Conservation (phyloP, 2,797 vertebrate species). For the Characodon lateralis region DNA sequence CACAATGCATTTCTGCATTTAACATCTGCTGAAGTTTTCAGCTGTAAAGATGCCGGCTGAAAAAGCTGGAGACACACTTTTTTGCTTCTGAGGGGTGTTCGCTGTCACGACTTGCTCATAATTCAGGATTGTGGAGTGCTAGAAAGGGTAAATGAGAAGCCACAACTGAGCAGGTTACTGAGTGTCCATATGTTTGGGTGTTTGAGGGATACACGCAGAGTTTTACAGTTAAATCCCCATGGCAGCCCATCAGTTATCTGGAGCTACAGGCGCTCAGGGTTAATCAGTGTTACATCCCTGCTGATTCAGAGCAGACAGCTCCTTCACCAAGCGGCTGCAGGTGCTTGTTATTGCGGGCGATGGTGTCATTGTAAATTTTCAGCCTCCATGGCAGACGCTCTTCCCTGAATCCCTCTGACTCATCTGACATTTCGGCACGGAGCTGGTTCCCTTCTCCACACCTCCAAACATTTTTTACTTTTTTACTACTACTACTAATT, state of each 20-base stretch:
- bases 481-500: slow-evolving; percentile 10
- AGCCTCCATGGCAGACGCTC: slow-evolving; percentile 58
- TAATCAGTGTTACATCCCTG: slow-evolving; percentile 67
- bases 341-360: slow-evolving; percentile 61
- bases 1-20: not conserved
- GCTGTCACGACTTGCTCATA: slow-evolving; percentile 36
- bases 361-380: slow-evolving; percentile 68
- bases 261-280: slow-evolving; percentile 62
- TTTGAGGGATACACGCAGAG: slow-evolving; percentile 41
- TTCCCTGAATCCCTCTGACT: slow-evolving; percentile 75
- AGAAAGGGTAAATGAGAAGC: slow-evolving; percentile 42
- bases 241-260: slow-evolving; percentile 54
- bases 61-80: not conserved
- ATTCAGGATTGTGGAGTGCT: slow-evolving; percentile 16
- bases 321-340: slow-evolving; percentile 63
- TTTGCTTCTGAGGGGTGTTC: slow-evolving; percentile 51
- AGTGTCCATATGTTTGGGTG: not conserved
- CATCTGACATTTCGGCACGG: slow-evolving; percentile 79
- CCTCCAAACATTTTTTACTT: slow-evolving; percentile 16
- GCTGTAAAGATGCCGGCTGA: slow-evolving; percentile 6
- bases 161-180: slow-evolving; percentile 30
- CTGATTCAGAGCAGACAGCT: slow-evolving; percentile 51
- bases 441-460: slow-evolving; percentile 50
- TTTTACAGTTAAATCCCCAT: slow-evolving; percentile 41
- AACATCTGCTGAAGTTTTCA: slow-evolving; percentile 24